Evolutionary conservation across 2,888 invertebrate species (phyloP).

Genomic region (Eupithecia tripunctaria): DNA sequence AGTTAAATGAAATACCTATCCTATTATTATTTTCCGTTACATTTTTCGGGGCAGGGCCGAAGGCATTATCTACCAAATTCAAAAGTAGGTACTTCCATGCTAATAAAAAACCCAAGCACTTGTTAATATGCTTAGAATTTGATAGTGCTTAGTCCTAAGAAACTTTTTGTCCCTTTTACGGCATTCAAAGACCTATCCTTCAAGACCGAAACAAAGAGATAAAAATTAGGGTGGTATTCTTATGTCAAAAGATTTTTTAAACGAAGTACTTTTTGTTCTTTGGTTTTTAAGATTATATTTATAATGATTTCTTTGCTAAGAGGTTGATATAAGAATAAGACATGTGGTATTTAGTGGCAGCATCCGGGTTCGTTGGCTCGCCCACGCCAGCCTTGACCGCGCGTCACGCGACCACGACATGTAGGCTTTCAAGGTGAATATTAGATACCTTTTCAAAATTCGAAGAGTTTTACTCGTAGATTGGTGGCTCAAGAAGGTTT

Average conservation of each 20-base stretch:
- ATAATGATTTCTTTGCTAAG: not conserved
- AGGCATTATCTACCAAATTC: not conserved
- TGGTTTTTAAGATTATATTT: not conserved
- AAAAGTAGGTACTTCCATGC: not conserved
- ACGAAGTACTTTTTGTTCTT: not conserved
- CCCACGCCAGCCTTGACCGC: slow-evolving; percentile 80
- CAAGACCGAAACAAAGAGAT: slow-evolving; percentile 3
- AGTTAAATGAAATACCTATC: not conserved
- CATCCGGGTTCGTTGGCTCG: slow-evolving; percentile 79
- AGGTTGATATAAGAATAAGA: slow-evolving; percentile 42
- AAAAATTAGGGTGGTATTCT: not conserved
- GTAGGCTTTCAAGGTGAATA: slow-evolving; percentile 32
- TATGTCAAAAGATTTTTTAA: not conserved
- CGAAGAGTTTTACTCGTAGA: not conserved
- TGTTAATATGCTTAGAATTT: not conserved
- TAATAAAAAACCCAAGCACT: not conserved
- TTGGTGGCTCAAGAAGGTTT: not conserved
- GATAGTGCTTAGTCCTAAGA: not conserved
- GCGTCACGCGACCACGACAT: slow-evolving; percentile 37
- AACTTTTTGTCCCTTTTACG: not conserved
- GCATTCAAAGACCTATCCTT: not conserved
- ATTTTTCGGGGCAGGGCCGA: not conserved
- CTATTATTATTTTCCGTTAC: not conserved
- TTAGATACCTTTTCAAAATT: slow-evolving; percentile 8
- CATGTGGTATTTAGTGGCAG: slow-evolving; percentile 55